Conservation (phyloP, 2,888 invertebrate genomes). For the Athalia cordata region DNA sequence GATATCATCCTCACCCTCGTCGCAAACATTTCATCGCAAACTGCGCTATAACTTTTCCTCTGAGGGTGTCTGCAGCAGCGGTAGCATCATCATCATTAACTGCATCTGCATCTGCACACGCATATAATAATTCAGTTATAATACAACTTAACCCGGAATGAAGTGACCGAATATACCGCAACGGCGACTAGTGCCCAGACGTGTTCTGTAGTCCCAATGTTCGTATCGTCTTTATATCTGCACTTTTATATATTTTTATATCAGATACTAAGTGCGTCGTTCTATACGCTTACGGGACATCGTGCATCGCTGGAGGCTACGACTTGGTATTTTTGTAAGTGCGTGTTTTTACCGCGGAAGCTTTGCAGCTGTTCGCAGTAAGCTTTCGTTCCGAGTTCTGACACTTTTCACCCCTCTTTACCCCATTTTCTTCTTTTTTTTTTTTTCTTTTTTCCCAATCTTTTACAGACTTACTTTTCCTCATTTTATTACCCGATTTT, state of each 20-base stretch:
- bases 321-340: conserved; percentile 27
- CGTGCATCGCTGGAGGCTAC: not conserved
- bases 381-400: conserved; percentile 30
- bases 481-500: conserved; percentile 43
- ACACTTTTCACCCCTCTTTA: conserved; percentile 26
- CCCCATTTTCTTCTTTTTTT: conserved; percentile 2
- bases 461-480: not conserved
- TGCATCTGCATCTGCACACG: not conserved
- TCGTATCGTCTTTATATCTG: conserved; percentile 45
- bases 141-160: not conserved
- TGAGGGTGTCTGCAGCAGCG: conserved; percentile 2
- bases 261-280: conserved; percentile 44
- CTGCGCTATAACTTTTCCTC: conserved; percentile 35
- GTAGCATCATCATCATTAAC: not conserved
- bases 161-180: too few species aligned
- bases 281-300: conserved; percentile 30
- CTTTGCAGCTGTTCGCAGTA: conserved; percentile 46
- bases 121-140: not conserved
- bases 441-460: not conserved
- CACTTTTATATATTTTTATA: conserved; percentile 46
- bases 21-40: conserved; percentile 42
- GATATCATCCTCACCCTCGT: conserved; percentile 30
- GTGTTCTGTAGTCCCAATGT: not conserved
- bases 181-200: not conserved
- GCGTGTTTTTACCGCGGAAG: conserved; percentile 44